Conservation (phyloP, 2,797 vertebrate species). For the Pangasius mekongensis region DNA sequence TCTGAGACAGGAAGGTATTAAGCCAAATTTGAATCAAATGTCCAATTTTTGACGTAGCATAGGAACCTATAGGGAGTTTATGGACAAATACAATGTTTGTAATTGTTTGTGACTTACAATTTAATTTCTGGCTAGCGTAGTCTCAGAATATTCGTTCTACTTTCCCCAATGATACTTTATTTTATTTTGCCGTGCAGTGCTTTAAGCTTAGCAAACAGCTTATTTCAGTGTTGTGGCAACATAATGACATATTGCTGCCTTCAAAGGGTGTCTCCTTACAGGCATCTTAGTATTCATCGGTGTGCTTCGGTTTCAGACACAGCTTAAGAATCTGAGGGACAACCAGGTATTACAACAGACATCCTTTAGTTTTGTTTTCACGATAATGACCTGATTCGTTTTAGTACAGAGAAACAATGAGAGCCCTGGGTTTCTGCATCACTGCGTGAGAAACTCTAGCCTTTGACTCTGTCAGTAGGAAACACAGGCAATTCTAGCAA, state of each 20-base stretch:
- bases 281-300: neutral
- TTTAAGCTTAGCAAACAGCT: neutral
- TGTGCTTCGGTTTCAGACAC: slow-evolving; percentile 6
- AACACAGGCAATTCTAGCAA: neutral
- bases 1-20: neutral
- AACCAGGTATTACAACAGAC: neutral
- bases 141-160: neutral
- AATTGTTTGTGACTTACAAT: neutral
- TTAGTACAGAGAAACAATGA: neutral
- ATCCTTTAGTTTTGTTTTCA: neutral
- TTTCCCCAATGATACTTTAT: neutral
- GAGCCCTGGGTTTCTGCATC: neutral
- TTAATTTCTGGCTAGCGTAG: neutral
- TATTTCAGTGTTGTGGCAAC: neutral
- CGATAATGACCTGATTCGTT: neutral
- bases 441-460: slow-evolving; percentile 2
- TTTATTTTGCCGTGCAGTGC: neutral
- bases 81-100: neutral
- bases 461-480: slow-evolving; percentile 2
- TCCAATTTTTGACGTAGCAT: neutral
- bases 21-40: neutral
- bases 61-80: neutral
- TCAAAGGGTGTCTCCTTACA: neutral
- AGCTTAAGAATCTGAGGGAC: neutral
- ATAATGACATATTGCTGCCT: slow-evolving; percentile 6